Conservation (phyloP, 1,140 invertebrate species). For the Bicyclus anynana region DNA sequence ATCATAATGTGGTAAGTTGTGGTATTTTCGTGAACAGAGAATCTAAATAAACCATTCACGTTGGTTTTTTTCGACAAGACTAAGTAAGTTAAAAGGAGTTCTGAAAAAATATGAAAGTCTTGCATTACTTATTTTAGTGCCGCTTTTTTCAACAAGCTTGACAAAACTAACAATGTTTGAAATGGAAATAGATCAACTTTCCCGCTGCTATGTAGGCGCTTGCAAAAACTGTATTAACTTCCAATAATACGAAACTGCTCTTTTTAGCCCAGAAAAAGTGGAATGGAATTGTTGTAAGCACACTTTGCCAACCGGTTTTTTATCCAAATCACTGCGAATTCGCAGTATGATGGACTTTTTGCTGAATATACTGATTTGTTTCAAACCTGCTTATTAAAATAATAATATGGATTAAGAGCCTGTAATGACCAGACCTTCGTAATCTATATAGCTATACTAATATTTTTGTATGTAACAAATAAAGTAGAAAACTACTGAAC, state of each 20-base stretch:
- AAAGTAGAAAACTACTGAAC: too few species aligned
- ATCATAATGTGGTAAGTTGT: too few species aligned
- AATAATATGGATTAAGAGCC: too few species aligned
- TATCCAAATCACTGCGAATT: background rate
- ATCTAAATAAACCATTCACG: too few species aligned
- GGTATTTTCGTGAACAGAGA: too few species aligned
- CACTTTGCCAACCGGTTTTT: background rate
- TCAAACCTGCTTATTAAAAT: too few species aligned
- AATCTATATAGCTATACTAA: too few species aligned
- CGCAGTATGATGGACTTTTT: background rate
- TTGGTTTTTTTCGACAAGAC: too few species aligned
- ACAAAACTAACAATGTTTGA: background rate
- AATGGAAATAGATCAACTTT: background rate
- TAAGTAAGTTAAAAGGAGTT: too few species aligned
- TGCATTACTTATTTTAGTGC: background rate
- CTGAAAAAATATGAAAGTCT: background rate
- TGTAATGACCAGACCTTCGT: too few species aligned
- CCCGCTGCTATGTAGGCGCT: background rate
- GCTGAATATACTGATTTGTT: background rate
- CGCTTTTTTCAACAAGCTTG: background rate
- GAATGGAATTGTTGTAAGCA: background rate
- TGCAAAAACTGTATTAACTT: slow-evolving; percentile 1
- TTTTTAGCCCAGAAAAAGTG: background rate
- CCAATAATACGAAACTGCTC: background rate
- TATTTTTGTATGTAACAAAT: too few species aligned